Evolutionary conservation across 2,797 vertebrate genomes (phyloP), one percentile per base, ranked within the genome.

Genomic region (Remorina albescens): DNA sequence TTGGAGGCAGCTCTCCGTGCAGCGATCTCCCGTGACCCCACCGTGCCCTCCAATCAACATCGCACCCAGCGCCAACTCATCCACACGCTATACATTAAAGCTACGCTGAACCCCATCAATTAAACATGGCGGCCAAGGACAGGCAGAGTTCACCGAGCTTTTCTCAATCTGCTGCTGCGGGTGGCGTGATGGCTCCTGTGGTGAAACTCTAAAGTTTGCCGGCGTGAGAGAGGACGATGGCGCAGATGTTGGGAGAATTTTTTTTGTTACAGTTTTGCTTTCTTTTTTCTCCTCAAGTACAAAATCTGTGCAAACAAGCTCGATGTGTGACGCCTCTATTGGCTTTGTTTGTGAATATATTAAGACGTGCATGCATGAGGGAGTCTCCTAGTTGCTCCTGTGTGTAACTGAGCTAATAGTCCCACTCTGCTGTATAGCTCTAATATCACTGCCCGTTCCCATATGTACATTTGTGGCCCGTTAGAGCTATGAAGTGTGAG

Each of bases 101-200:
- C 86, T 73, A 71, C 54, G 66, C 82, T 61, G 84, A 46, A 5
- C 30, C 21, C 12, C 86, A 92, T 94, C 67, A 83, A 93, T 93
- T 86, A 92, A 92, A 91, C 87, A 93, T 89, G 86, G 62, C 28
- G 13, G 76, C 69, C 77, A 59, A 88, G 90, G 90, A 90, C 86
- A 85, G 49, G 58, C 71, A 82, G 88, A 92, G 91, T 91, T 92
- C 90, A 91, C 13, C 5, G 60, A 74, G 80, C 84, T 80, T 84
- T 61, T 37, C 70, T 67, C 54, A 8, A 23, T 19, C 25, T 51
- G 75, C 81, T 67, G 39, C 39, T 41, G 39, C 16, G 0, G 32
- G 66, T 71, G 68, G 80, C 59, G 41, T 50, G 71, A 81, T 30
- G 63, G 9, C 44, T 56, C n/a, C 2, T 32, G 68, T 0, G 16